Evolutionary conservation across 2,113 vertebrate genomes (phyloP).

Genomic region (Hydropotes inermis): DNA sequence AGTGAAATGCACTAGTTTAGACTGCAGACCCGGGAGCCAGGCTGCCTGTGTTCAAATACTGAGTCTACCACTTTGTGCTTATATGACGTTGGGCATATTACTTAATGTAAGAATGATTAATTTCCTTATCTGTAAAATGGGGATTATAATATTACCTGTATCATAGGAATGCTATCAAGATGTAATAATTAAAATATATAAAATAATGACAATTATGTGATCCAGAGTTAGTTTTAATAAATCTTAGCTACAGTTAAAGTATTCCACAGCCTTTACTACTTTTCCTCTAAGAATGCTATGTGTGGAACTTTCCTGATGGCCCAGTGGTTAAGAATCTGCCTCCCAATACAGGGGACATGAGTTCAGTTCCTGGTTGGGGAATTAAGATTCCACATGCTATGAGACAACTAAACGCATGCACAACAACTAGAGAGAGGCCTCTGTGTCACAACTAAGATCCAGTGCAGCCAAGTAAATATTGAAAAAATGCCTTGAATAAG

Average conservation of each 20-base stretch:
- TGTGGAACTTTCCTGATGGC: neutral
- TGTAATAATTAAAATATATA: neutral
- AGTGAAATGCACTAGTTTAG: neutral
- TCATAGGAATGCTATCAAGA: neutral
- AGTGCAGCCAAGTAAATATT: neutral
- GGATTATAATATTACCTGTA: neutral
- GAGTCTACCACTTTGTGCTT: neutral
- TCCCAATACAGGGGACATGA: neutral
- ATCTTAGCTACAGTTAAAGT: neutral
- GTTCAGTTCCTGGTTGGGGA: neutral
- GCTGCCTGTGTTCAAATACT: neutral
- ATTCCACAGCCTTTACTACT: neutral
- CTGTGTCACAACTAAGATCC: neutral
- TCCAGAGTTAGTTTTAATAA: neutral
- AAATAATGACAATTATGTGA: neutral
- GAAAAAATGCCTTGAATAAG: neutral
- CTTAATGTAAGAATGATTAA: neutral
- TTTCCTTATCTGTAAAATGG: constrained; percentile 2
- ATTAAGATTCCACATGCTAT: neutral
- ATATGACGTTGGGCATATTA: neutral
- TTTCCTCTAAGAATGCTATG: neutral
- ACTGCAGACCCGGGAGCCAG: neutral
- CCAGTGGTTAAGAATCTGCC: neutral
- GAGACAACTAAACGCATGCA: neutral
- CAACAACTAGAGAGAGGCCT: neutral